Evolutionary conservation across 2,113 vertebrate genomes (phyloP), one percentile per base, ranked within the genome.

Genomic region (Platysternon megacephalum): DNA sequence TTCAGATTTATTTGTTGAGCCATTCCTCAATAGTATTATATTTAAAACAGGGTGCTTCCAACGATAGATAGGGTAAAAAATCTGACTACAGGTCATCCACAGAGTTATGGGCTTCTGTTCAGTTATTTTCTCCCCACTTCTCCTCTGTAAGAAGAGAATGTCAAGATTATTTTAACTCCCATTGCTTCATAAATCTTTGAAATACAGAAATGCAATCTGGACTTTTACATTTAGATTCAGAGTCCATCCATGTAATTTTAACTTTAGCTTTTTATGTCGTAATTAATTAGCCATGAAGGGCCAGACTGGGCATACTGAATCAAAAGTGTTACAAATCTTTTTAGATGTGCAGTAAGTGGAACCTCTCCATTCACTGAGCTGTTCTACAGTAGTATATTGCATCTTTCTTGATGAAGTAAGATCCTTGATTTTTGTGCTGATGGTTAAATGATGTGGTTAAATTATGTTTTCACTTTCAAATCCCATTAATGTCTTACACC

Each of bases 191-290:
- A 95, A 92, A 58, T 68, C 87, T 94, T 87, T 88, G 91, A 92
- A 93, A 94, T 29, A 74, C 24, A 42, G 24, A 42, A 85, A 1
- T 72, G 84, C 72, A 56, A 42, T 88, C 94, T 96, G 84, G 93
- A 91, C 86, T 94, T 85, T 84, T 61, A 91, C 22, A 76, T 90
- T 65, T 6, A 29, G 65, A 93, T 53, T 78, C 84, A n/a, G 68
- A 89, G 53, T 55, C 56, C 91, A 51, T 88, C 81, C 82, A 53
- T 97, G 82, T 82, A 76, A 96, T 95, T 96, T 94, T 87, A 93
- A 81, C 85, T 94, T 97, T 86, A 85, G 56, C 87, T 95, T 90
- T 95, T 97, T 96, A 87, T 92, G 89, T 93, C 90, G 55, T 84
- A 88, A 74, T 61, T 97, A 96, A 95, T 96, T 95, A 93, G 29